These are phyloP conservation scores for Hiodon alosoides DNA, from an alignment of 2,113 vertebrate genomes.

Conservation along the genomic window DNA sequence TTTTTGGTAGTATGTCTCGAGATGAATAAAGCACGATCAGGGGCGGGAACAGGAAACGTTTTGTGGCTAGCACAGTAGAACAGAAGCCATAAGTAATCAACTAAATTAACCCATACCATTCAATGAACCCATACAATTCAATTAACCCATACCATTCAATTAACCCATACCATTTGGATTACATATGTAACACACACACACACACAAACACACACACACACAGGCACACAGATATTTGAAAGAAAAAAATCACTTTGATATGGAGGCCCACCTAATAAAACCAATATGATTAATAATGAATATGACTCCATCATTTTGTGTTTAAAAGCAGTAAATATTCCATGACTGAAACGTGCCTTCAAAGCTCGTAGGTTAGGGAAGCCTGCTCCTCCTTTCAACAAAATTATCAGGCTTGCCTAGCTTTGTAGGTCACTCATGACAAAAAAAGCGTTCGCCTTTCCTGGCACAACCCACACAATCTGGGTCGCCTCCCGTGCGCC, in stretches of 20 bases:
- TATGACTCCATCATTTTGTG: conserved; percentile 40
- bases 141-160: too few relatives aligned
- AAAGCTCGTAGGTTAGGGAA: conserved; percentile 43
- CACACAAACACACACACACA: too few relatives aligned
- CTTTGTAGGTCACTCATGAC: conserved; percentile 64
- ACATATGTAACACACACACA: too few relatives aligned
- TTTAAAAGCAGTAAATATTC: conserved; percentile 51
- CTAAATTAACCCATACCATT: too few relatives aligned
- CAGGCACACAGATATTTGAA: too few relatives aligned
- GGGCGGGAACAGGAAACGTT: not conserved
- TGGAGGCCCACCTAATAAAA: conserved; percentile 30
- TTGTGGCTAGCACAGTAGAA: not conserved
- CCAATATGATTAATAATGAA: conserved; percentile 57
- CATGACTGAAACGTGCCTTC: conserved; percentile 47
- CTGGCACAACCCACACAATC: conserved; percentile 46
- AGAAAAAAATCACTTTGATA: too few relatives aligned
- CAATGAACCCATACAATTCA: too few relatives aligned
- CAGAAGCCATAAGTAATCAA: not conserved
- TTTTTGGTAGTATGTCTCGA: not conserved
- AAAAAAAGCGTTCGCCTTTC: conserved; percentile 47
- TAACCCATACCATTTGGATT: too few relatives aligned
- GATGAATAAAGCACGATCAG: not conserved
- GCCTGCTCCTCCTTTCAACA: conserved; percentile 47
- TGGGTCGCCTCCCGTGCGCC: conserved; percentile 48
- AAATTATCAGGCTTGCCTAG: conserved; percentile 56